A percentile compares a stretch with the other conserved stretches of the same genome.
Evolutionary conservation across 2,113 vertebrate species (phyloP).

Genomic region (Agapornis roseicollis): DNA sequence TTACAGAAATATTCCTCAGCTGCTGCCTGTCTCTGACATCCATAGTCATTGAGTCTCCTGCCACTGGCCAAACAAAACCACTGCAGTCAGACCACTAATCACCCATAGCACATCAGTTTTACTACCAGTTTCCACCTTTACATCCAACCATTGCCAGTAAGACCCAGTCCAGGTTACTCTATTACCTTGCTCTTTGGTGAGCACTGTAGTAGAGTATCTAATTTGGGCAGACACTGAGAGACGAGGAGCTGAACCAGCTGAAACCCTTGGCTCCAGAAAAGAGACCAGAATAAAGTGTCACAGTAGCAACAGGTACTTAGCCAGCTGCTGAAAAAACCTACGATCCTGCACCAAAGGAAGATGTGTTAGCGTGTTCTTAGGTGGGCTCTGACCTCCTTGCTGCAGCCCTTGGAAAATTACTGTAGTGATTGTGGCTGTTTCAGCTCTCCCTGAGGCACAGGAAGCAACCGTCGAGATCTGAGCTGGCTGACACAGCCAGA

Average conservation of each 20-base stretch:
- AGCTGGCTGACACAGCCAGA: background rate
- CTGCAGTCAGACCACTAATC: background rate
- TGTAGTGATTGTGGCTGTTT: background rate
- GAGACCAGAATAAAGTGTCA: background rate
- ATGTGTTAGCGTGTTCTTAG: background rate
- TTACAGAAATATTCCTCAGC: background rate
- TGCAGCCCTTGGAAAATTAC: background rate
- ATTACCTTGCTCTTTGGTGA: fast-evolving
- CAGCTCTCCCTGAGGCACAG: background rate
- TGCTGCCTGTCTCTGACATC: background rate
- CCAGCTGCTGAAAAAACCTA: background rate
- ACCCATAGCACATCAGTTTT: background rate
- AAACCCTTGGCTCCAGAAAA: background rate
- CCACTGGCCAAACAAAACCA: background rate
- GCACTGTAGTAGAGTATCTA: background rate
- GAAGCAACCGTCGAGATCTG: background rate
- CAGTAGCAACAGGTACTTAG: background rate
- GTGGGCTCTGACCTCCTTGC: background rate
- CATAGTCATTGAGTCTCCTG: background rate
- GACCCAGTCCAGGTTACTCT: background rate
- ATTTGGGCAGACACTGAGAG: background rate
- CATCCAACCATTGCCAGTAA: background rate
- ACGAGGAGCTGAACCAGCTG: background rate
- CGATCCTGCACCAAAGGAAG: background rate
- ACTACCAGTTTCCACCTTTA: background rate